Conservation (phyloP, 2,888 invertebrate species). For the Spisula subtruncata region DNA sequence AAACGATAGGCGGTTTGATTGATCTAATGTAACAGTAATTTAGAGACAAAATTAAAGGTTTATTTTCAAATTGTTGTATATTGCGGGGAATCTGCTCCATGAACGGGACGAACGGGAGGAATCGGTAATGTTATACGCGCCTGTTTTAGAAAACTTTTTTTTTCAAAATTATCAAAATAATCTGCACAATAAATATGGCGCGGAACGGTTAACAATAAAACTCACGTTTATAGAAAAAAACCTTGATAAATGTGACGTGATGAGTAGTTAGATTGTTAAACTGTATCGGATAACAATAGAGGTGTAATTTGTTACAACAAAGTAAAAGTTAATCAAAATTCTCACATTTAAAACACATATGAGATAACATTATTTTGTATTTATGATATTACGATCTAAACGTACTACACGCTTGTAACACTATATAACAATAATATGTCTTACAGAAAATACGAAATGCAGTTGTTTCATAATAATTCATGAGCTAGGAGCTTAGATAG, state of each 20-base stretch:
- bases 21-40: conserved; percentile 3
- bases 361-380: conserved; percentile 5
- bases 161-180: neutral
- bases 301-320: neutral
- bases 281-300: neutral
- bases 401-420: neutral
- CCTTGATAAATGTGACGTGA: neutral
- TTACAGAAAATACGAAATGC: neutral
- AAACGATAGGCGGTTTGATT: conserved; percentile 14
- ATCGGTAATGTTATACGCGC: neutral
- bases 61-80: conserved; percentile 19
- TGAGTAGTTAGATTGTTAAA: neutral
- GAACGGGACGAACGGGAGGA: neutral
- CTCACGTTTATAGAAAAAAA: neutral
- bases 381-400: neutral
- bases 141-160: neutral
- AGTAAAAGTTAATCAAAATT: conserved; percentile 24
- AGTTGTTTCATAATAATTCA: neutral
- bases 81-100: neutral
- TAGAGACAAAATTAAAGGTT: conserved; percentile 16
- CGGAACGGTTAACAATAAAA: neutral
- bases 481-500: neutral
- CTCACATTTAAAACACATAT: neutral
- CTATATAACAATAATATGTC: conserved; percentile 6
- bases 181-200: conserved; percentile 5